Evolutionary conservation across 2,113 vertebrate species (phyloP).

Genomic region (Clarias batrachus): DNA sequence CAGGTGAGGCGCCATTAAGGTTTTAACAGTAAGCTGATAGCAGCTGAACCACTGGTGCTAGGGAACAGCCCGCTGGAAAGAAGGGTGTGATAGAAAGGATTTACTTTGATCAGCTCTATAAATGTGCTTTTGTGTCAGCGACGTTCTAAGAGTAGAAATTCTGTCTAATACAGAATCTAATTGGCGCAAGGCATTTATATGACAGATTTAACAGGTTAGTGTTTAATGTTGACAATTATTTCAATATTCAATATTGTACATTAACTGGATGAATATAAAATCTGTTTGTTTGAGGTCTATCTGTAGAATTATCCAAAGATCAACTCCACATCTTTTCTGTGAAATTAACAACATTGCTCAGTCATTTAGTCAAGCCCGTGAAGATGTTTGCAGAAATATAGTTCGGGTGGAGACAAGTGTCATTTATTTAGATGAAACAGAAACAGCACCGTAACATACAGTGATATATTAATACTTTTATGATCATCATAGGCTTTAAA

Average conservation of each 20-base stretch:
- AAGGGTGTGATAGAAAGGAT: background rate
- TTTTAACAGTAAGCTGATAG: background rate
- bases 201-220: background rate
- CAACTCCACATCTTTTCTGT: background rate
- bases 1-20: constrained; percentile 70
- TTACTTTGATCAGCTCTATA: background rate
- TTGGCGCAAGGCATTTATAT: background rate
- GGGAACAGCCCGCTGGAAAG: background rate
- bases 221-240: background rate
- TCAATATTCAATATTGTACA: background rate
- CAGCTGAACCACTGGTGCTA: background rate
- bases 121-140: background rate
- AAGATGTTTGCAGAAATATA: background rate
- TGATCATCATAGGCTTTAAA: background rate
- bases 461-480: background rate
- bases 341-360: background rate
- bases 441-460: background rate
- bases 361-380: background rate
- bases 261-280: background rate
- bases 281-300: background rate
- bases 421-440: background rate
- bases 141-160: background rate
- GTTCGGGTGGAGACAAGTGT: background rate
- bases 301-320: background rate
- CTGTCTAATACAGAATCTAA: background rate